These are phyloP conservation scores for Dipodomys merriami DNA, from an alignment of 2,113 vertebrate genomes.

Conservation along the genomic window DNA sequence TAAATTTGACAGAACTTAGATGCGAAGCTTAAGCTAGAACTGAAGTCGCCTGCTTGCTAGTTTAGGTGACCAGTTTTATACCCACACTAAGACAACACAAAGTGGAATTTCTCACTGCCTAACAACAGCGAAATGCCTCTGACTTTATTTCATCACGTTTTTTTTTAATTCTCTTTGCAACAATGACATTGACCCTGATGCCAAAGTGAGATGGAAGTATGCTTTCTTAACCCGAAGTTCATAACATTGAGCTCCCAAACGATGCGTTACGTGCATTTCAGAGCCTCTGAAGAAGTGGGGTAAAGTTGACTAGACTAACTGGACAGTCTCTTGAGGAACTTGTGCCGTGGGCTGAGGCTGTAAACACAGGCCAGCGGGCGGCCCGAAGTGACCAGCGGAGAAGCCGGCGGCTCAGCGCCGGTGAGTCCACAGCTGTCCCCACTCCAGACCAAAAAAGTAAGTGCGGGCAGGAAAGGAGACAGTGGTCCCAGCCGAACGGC, in stretches of 20 bases:
- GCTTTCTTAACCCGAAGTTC: slow-evolving; percentile 43
- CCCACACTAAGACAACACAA: neutral
- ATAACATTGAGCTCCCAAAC: slow-evolving; percentile 42
- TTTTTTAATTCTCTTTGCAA: neutral
- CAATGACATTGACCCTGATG: neutral
- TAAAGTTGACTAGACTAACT: slow-evolving; percentile 57
- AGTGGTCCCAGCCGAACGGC: neutral
- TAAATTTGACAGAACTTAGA: slow-evolving; percentile 18
- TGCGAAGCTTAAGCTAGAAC: neutral
- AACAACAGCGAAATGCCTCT: neutral
- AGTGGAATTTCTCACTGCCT: neutral
- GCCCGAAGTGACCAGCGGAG: neutral
- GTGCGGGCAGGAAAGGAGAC: neutral
- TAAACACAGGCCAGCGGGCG: neutral
- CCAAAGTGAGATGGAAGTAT: neutral
- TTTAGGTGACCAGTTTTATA: neutral
- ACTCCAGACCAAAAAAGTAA: neutral
- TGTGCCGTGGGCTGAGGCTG: neutral
- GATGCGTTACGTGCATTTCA: neutral
- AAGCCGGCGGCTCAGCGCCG: neutral
- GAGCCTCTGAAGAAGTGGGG: neutral
- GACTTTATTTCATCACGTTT: slow-evolving; percentile 15
- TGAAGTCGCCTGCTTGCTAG: neutral
- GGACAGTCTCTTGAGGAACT: slow-evolving; percentile 1
- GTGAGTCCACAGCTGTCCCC: neutral